Base-by-base conservation (phyloP, 2,797 vertebrate species). In the Oophaga sylvatica region DNA sequence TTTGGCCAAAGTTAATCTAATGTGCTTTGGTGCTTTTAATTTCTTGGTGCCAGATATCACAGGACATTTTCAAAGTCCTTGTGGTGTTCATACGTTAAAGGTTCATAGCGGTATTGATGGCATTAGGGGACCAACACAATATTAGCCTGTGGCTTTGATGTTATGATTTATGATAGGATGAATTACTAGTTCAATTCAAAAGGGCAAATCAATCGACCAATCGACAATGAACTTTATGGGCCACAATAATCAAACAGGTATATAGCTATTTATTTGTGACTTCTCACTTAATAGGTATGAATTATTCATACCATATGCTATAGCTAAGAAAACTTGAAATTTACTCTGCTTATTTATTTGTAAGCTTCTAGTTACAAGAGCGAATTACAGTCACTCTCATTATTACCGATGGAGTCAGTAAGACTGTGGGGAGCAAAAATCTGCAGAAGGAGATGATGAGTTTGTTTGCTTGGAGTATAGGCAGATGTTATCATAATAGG, bases 401-500 rank as follows among this genome's bases (percentile, higher is more conserved):
- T 84, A 65, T 84, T 80, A 41, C 67, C 45, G 26, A 67, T 73
- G 62, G 57, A 84, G 83, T 41, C 19, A n/a, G 56, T 16, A 13
- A 62, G 82, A 41, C 20, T 84, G 20, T 65, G 68, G 59, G n/a
- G 68, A 75, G 65, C 16, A 65, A 57, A 11, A 57, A 84, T 84
- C 65, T 73, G 15, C 84, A 79, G 82, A 81, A 80, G 80, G 75
- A 65, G 65, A 88, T 80, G 82, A 88, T 78, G 82, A 88, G 59
- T 62, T 71, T 48, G 48, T 73, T 83, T 84, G 65, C 68, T 84
- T 88, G 67, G 85, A 60, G 29, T 59, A 79, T 65, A 75, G 77
- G 77, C 82, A 85, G 87, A 88, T 80, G 65, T 80, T 88, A 84
- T 89, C 62, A 83, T 89, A 86, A 85, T 78, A 86, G 68, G 88